Conservation (phyloP, 1,140 invertebrate genomes). For the Ceratitis capitata region DNA sequence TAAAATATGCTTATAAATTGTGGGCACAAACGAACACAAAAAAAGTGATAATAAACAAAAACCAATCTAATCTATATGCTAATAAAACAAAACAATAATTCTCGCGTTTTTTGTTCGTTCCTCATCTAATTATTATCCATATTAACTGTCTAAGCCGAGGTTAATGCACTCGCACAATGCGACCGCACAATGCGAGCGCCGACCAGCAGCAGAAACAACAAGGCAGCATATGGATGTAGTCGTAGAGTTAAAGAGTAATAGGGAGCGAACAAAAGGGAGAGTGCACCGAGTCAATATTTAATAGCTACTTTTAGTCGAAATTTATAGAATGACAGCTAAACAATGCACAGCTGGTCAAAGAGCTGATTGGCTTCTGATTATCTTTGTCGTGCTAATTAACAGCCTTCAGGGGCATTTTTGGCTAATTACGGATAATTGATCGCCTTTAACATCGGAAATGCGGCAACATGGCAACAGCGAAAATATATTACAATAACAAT, state of each 20-base stretch:
- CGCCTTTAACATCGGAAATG: not conserved
- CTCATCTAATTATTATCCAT: not conserved
- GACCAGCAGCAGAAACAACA: no score
- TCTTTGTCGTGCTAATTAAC: constrained; percentile 24
- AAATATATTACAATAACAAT: not conserved
- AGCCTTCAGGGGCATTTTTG: constrained; percentile 29
- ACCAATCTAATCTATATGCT: not conserved
- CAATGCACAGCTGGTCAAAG: constrained; percentile 33
- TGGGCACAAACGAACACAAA: not conserved
- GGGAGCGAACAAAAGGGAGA: no score
- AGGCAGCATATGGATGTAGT: no score
- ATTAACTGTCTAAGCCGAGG: not conserved
- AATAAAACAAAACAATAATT: not conserved
- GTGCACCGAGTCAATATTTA: constrained; percentile 8
- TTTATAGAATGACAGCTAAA: constrained; percentile 20
- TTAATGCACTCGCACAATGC: not conserved
- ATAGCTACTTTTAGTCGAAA: not conserved
- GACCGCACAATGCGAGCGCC: not conserved
- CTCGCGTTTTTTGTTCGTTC: not conserved
- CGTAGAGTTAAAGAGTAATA: no score
- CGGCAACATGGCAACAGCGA: not conserved
- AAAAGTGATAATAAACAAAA: no score
- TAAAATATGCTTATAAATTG: not conserved
- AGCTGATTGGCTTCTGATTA: constrained; percentile 37
- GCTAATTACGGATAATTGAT: constrained; percentile 35